Percentiles rank a stretch among this genome's conserved stretches.
Evolutionary conservation across 2,113 vertebrate species (phyloP).

Genomic region (Ophiodon elongatus): DNA sequence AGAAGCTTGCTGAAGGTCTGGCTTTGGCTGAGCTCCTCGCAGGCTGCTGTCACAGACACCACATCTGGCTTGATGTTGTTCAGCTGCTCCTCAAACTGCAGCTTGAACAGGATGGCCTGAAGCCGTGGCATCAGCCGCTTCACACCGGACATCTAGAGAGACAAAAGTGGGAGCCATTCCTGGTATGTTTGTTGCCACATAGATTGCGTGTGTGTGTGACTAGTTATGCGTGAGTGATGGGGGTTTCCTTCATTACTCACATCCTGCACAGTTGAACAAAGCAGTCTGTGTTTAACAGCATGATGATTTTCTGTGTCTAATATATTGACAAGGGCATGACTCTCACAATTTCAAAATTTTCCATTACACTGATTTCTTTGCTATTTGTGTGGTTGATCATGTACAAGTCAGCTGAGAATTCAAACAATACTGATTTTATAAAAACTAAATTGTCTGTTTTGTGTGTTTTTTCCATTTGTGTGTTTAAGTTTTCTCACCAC

Average conservation of each 20-base stretch:
- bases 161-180: conserved; percentile 15
- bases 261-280: conserved; percentile 59
- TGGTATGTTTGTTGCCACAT: conserved; percentile 7
- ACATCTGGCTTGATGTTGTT: conserved; percentile 94
- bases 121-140: conserved; percentile 87
- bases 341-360: neutral
- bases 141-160: conserved; percentile 88
- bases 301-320: conserved; percentile 27
- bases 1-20: conserved; percentile 87
- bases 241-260: conserved; percentile 42
- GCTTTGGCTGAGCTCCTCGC: conserved; percentile 90
- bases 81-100: conserved; percentile 92
- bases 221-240: conserved; percentile 21
- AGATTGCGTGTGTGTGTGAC: neutral
- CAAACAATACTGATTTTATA: neutral
- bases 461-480: neutral
- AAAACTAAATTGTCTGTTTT: neutral
- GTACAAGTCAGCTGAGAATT: conserved; percentile 27
- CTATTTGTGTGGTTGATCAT: conserved; percentile 30
- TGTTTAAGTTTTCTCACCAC: conserved; percentile 82
- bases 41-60: conserved; percentile 92
- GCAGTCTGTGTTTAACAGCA: conserved; percentile 40
- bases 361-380: neutral
- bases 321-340: neutral
- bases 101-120: conserved; percentile 89